These are phyloP conservation scores for Anguilla pacifica DNA, from an alignment of 2,797 vertebrate species.

Conservation along the genomic window DNA sequence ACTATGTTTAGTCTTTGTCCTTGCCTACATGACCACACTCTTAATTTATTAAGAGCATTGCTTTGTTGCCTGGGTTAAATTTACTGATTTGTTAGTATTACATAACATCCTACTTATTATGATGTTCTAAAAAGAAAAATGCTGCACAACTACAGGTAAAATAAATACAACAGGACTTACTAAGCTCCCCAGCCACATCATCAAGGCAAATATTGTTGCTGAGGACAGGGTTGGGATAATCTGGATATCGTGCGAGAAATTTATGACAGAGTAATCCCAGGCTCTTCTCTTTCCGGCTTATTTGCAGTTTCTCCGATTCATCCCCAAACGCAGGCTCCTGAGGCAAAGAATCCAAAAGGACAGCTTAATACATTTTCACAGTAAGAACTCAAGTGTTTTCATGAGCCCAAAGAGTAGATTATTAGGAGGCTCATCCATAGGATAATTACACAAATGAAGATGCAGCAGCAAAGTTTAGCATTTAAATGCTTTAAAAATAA, in stretches of 20 bases:
- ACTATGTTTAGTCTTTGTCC: neutral
- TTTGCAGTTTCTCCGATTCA: slow-evolving; percentile 85
- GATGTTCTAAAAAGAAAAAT: neutral
- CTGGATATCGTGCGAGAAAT: slow-evolving; percentile 88
- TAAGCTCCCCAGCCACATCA: slow-evolving; percentile 89
- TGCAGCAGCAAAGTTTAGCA: neutral
- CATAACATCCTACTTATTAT: neutral
- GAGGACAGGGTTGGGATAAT: slow-evolving; percentile 78
- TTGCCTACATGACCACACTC: neutral
- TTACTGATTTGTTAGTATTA: neutral
- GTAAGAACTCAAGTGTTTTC: neutral
- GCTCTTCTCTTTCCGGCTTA: slow-evolving; percentile 94
- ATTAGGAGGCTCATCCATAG: neutral
- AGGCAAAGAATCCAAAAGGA: slow-evolving; percentile 14
- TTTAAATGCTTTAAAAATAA: neutral
- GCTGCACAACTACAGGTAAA: slow-evolving; percentile 17
- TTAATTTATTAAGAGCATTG: neutral
- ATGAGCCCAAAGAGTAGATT: neutral
- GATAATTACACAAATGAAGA: neutral
- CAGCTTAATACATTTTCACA: neutral
- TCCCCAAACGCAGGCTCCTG: slow-evolving; percentile 84
- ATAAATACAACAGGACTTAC: slow-evolving; percentile 70
- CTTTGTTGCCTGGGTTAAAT: neutral
- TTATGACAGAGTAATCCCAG: slow-evolving; percentile 91
- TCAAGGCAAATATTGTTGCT: slow-evolving; percentile 91